Evolutionary conservation across 2,113 vertebrate genomes (phyloP), one percentile per base, ranked within the genome.

Genomic region (Cololabis saira): DNA sequence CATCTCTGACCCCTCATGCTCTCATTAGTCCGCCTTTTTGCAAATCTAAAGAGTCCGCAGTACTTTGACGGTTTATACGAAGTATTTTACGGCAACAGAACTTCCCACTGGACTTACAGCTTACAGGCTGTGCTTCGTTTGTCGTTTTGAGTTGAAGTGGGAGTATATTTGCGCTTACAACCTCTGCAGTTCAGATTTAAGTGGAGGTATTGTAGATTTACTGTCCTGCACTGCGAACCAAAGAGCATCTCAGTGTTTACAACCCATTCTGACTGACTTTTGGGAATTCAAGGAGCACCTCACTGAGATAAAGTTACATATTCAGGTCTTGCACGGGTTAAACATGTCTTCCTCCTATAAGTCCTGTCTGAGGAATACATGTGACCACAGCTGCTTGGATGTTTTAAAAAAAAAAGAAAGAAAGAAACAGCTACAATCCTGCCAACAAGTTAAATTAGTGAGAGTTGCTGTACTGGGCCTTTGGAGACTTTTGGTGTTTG

Each of bases 351-450:
- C 12, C 74, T 55, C 50, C 66, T 52, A 18, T 18, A 49, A 73
- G 71, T 82, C 69, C 74, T 71, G 48, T 60, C 52, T 19, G 56
- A 63, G 76, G 72, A 83, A 81, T 73, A 62, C 70, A 22, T 15
- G 18, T 71, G 76, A 75, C 82, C 78, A 10, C 3, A 61, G 24
- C 16, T 11, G 62, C 14, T 30, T 19, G 22, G 41, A 27, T 85
- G 77, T 84, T 75, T 70, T 70, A 37, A 37, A 7, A 37, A 37
- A 37, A 37, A 37, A 37, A 7, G 10, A 37, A 37, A 11, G 8
- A 30, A 30, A 30, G 30, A 30, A 30, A 30, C 3, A 30, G 30
- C 30, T 80, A 44, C 71, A 67, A 67, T 67, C 40, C 54, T 74
- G 65, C 63, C 74, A 76, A 54, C 15, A 33, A 22, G 66, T 72